These are phyloP conservation scores for Lophochroa leadbeateri DNA, from an alignment of 2,113 vertebrate genomes.

Conservation along the genomic window DNA sequence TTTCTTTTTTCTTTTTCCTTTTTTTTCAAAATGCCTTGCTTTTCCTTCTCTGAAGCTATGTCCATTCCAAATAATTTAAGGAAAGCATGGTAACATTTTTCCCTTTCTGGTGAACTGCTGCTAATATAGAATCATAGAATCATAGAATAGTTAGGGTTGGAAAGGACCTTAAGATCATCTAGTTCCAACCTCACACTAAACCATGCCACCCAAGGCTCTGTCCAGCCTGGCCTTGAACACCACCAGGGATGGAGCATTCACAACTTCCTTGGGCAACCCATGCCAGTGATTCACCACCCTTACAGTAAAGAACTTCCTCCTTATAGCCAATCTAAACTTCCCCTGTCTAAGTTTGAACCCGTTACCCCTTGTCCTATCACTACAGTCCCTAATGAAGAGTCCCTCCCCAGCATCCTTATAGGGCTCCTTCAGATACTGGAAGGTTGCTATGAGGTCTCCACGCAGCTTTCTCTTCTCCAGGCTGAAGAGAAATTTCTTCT, in stretches of 20 bases:
- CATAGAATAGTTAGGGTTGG: neutral
- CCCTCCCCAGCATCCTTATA: no score
- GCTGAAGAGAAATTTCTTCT: neutral
- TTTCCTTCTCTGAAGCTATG: neutral
- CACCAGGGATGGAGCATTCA: neutral
- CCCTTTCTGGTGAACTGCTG: neutral
- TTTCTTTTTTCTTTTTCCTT: no score
- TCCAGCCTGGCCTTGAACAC: neutral
- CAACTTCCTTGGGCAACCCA: no score
- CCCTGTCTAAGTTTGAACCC: no score
- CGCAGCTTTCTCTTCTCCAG: no score
- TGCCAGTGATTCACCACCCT: no score
- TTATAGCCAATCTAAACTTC: no score
- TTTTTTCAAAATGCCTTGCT: neutral
- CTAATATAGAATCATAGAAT: neutral
- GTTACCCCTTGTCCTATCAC: no score
- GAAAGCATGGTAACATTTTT: neutral
- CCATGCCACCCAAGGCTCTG: neutral
- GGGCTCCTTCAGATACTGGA: no score
- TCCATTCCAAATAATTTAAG: neutral
- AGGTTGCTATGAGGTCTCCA: no score
- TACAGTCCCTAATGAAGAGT: no score
- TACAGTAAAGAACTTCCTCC: no score
- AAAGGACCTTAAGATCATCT: neutral
- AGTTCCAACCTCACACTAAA: neutral